phyloP scores from a whole-genome alignment of 2,113 vertebrate species.

The Bothrops jararaca region DNA sequence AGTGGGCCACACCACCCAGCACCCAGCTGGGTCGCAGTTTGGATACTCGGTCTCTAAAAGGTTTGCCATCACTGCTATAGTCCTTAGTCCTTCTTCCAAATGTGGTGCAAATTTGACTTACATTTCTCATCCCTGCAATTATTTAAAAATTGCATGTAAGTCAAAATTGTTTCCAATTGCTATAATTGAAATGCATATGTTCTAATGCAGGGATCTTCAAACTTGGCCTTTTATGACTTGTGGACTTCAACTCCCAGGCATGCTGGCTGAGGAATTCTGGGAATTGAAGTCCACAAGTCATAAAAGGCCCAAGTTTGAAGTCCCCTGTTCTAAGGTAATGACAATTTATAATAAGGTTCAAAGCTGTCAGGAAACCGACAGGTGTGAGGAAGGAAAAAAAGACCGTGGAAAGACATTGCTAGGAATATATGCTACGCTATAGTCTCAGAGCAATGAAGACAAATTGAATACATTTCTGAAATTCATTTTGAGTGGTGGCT shows the following conservation, averaged over 20 bases:
- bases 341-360: not conserved
- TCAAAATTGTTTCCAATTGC: not conserved
- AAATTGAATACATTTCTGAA: slow-evolving; percentile 38
- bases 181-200: not conserved
- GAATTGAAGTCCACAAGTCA: too few relatives aligned
- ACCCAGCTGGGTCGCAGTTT: too few relatives aligned
- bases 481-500: slow-evolving; percentile 32
- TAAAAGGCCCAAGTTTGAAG: too few relatives aligned
- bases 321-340: not conserved
- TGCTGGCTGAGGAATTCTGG: too few relatives aligned
- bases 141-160: not conserved
- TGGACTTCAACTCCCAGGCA: too few relatives aligned
- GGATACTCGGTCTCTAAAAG: too few relatives aligned
- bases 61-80: too few relatives aligned
- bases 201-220: not conserved
- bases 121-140: not conserved
- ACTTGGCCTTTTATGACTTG: too few relatives aligned
- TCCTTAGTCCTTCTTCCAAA: not conserved
- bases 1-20: too few relatives aligned
- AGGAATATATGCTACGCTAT: slow-evolving; percentile 29
- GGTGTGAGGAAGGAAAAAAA: not conserved
- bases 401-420: not conserved
- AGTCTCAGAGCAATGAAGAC: slow-evolving; percentile 21
- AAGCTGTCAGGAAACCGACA: not conserved
- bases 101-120: not conserved